Conservation (phyloP, 2,113 vertebrate genomes). For the Hyaena hyaena region DNA sequence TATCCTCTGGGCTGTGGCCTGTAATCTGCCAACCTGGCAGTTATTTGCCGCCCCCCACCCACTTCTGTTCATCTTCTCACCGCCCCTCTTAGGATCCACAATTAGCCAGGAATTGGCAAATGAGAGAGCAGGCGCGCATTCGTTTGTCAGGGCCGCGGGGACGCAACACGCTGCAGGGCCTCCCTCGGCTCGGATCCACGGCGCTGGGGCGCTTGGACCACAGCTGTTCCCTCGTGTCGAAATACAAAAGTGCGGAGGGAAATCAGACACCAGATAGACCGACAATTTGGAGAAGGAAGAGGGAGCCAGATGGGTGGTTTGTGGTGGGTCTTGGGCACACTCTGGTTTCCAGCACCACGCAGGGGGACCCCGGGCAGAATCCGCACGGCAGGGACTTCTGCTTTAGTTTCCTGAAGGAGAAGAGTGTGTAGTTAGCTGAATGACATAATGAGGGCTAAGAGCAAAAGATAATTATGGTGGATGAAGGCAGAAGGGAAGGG, state of each 20-base stretch:
- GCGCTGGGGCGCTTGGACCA: not conserved
- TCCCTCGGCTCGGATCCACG: fast-evolving
- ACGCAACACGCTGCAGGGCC: fast-evolving
- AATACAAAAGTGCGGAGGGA: not conserved
- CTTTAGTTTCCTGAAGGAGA: not conserved
- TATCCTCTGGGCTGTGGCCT: not conserved
- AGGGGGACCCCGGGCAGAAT: fast-evolving
- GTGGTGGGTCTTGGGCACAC: not conserved
- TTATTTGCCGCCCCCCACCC: not conserved
- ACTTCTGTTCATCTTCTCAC: not conserved
- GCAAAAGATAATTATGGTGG: fast-evolving
- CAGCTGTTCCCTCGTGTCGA: not conserved
- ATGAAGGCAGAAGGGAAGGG: not conserved
- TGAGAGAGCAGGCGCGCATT: fast-evolving
- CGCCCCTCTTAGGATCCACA: not conserved
- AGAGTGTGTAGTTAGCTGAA: fast-evolving
- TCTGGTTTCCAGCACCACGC: fast-evolving
- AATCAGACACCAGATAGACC: not conserved
- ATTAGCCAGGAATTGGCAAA: not conserved
- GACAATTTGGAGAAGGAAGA: not conserved
- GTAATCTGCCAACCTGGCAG: fast-evolving
- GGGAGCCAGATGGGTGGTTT: not conserved
- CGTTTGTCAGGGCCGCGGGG: not conserved
- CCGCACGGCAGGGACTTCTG: fast-evolving
- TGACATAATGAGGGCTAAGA: fast-evolving